Percentiles rank a stretch among this genome's conserved stretches.
phyloP scores from a whole-genome alignment of 1,140 invertebrate genomes.

The Atta texana region DNA sequence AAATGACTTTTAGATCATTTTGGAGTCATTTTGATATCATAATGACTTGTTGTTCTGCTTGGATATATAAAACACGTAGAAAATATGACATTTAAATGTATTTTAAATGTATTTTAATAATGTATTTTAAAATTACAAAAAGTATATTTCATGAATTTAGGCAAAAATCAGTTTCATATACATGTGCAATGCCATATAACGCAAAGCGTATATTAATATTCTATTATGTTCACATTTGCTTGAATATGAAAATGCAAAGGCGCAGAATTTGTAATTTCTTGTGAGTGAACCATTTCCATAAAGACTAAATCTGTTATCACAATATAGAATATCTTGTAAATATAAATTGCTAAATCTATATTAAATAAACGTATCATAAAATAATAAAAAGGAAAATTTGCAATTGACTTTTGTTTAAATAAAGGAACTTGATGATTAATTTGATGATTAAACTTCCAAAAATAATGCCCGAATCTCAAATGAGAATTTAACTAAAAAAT shows the following conservation, averaged over 20 bases:
- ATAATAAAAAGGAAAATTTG: background rate
- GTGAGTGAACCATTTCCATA: background rate
- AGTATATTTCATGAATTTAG: too few species aligned
- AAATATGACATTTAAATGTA: background rate
- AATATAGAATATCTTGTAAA: background rate
- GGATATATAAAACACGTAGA: background rate
- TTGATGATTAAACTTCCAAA: background rate
- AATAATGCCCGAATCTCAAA: conserved; percentile 6
- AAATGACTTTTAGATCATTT: too few species aligned
- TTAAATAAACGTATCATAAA: too few species aligned
- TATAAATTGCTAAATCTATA: too few species aligned
- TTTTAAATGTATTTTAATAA: background rate
- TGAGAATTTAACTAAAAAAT: conserved; percentile 7
- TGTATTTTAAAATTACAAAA: background rate
- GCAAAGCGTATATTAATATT: conserved; percentile 27
- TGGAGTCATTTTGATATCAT: too few species aligned
- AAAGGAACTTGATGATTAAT: background rate
- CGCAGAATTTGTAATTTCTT: background rate
- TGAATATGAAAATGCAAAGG: background rate
- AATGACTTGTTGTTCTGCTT: too few species aligned
- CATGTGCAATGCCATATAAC: background rate
- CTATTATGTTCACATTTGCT: background rate
- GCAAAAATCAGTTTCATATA: background rate
- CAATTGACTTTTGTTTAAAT: conserved; percentile 13
- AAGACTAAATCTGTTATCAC: background rate